Percentiles rank a stretch among this genome's conserved stretches.
phyloP scores from a whole-genome alignment of 1,140 invertebrate genomes.

The Listronotus bonariensis region DNA sequence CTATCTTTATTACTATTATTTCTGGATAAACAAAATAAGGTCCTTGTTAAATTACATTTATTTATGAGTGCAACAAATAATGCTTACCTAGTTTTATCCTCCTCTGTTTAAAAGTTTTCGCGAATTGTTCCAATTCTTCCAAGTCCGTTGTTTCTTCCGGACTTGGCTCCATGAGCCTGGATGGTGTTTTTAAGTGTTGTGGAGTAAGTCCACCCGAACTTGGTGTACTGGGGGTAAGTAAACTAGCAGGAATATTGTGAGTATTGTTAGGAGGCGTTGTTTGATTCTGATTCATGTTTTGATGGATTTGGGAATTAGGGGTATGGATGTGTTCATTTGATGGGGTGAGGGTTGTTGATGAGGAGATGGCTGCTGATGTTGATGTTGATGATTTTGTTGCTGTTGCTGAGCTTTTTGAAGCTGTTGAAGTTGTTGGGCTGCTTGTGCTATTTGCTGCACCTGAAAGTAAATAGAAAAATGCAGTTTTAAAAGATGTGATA shows the following conservation, averaged over 20 bases:
- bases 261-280: conserved; percentile 54
- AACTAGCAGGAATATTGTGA: conserved; percentile 56
- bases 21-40: not conserved
- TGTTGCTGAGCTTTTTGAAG: conserved; percentile 81
- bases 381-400: conserved; percentile 82
- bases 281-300: conserved; percentile 49
- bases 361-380: conserved; percentile 76
- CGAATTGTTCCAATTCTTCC: conserved; percentile 95
- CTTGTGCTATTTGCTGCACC: conserved; percentile 79
- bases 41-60: not conserved
- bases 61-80: not conserved
- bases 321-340: conserved; percentile 58
- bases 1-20: not conserved
- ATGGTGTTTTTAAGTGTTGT: conserved; percentile 61
- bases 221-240: conserved; percentile 63
- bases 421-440: conserved; percentile 80
- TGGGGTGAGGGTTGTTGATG: conserved; percentile 58
- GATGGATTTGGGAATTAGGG: conserved; percentile 57
- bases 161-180: conserved; percentile 71
- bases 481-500: too few species aligned
- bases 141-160: conserved; percentile 92
- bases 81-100: conserved; percentile 85
- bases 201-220: conserved; percentile 60
- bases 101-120: conserved; percentile 95
- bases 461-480: conserved; percentile 49